Evolutionary conservation across 2,113 vertebrate species (phyloP).

Genomic region (Pleuronectes platessa): DNA sequence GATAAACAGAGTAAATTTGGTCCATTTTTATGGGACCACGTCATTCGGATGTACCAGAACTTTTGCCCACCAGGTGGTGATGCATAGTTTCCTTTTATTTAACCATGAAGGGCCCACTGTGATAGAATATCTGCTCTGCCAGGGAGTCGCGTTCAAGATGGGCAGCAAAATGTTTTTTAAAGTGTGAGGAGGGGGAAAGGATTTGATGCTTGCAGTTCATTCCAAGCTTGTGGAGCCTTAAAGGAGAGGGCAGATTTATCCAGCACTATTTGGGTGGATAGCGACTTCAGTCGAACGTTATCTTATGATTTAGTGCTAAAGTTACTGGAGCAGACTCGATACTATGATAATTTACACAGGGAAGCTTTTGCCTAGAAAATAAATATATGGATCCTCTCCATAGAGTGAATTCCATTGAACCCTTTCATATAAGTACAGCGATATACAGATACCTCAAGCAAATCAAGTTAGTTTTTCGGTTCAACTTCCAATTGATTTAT

Average conservation of each 20-base stretch:
- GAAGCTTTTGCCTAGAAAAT: background rate
- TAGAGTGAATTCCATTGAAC: too few species aligned
- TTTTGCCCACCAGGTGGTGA: background rate
- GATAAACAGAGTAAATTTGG: conserved; percentile 18
- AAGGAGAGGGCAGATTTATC: background rate
- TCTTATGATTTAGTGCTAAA: background rate
- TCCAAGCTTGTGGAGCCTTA: background rate
- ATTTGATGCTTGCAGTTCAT: background rate
- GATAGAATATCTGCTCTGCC: background rate
- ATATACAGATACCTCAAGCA: too few species aligned
- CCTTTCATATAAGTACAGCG: too few species aligned
- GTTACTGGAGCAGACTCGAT: background rate
- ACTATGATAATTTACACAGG: background rate
- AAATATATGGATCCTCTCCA: too few species aligned
- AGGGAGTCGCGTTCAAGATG: background rate
- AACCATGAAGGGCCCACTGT: background rate
- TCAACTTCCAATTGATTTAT: too few species aligned
- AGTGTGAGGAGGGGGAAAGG: background rate
- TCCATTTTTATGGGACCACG: background rate
- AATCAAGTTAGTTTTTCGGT: too few species aligned
- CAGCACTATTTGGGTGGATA: background rate
- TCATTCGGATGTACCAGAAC: background rate
- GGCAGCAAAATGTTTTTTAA: background rate
- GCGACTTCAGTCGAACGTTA: background rate
- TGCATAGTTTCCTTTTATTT: background rate